These are phyloP conservation scores for Drosophila setosimentum DNA, from an alignment of 2,888 invertebrate genomes.

Conservation along the genomic window DNA sequence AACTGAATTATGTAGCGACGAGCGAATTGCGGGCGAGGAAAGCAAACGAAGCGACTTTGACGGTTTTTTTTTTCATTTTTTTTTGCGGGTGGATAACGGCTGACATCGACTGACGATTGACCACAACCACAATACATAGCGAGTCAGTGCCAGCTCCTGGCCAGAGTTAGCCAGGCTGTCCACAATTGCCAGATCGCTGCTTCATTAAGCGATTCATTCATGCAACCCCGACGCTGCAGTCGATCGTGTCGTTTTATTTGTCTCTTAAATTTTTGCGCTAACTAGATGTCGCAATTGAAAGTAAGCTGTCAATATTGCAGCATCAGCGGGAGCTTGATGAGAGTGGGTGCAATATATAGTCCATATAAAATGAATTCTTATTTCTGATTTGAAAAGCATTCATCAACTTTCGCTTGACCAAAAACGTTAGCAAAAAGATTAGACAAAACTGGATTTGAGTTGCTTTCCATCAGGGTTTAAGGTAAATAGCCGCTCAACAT, in stretches of 20 bases:
- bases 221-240: slow-evolving; percentile 48
- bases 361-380: slow-evolving; percentile 7
- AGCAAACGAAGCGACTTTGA: slow-evolving; percentile 40
- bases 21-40: slow-evolving; percentile 12
- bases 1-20: slow-evolving; percentile 74
- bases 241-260: slow-evolving; percentile 78
- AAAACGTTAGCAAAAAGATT: background rate
- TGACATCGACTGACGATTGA: slow-evolving; percentile 62
- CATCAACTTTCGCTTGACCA: slow-evolving; percentile 1
- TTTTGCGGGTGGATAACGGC: slow-evolving; percentile 71
- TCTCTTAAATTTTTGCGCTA: slow-evolving; percentile 75
- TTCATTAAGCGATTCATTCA: slow-evolving; percentile 81
- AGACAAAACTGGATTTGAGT: background rate
- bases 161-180: slow-evolving; percentile 31
- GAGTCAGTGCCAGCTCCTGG: slow-evolving; percentile 24
- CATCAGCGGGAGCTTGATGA: slow-evolving; percentile 12
- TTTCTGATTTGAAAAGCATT: background rate
- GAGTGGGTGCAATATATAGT: slow-evolving; percentile 16
- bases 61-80: slow-evolving; percentile 23
- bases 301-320: slow-evolving; percentile 73
- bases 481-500: background rate
- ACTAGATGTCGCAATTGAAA: slow-evolving; percentile 82
- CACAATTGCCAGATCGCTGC: slow-evolving; percentile 52
- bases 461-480: background rate
- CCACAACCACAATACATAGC: slow-evolving; percentile 57